phyloP scores from a whole-genome alignment of 2,797 vertebrate genomes.

The Epinephelus malabaricus region DNA sequence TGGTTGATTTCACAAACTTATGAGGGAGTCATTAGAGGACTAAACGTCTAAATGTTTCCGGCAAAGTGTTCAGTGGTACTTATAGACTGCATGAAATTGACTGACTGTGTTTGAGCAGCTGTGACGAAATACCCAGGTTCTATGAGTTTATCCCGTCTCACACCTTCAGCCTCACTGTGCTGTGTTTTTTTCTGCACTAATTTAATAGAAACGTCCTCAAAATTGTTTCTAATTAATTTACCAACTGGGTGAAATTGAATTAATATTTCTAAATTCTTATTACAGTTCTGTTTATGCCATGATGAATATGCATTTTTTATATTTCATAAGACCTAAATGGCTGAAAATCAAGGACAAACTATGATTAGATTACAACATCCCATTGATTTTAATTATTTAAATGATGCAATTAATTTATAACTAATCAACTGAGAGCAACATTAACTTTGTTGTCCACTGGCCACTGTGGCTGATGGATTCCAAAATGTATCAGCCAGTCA shows the following conservation, averaged over 20 bases:
- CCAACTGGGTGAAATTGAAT: not conserved
- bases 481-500: too few species aligned
- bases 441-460: too few species aligned
- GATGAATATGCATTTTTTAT: not conserved
- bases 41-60: not conserved
- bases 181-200: not conserved
- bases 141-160: not conserved
- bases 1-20: too few species aligned
- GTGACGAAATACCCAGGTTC: not conserved
- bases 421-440: too few species aligned
- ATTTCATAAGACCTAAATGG: not conserved
- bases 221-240: not conserved
- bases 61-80: not conserved
- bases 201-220: not conserved
- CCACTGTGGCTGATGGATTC: too few species aligned
- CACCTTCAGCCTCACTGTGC: not conserved
- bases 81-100: constrained; percentile 6
- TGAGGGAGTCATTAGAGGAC: not conserved
- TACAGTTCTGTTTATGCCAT: not conserved
- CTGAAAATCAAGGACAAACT: not conserved
- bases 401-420: too few species aligned
- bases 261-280: not conserved
- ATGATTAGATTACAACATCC: too few species aligned
- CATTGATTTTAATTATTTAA: too few species aligned
- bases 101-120: not conserved